phyloP scores from a whole-genome alignment of 2,888 invertebrate genomes.

The Hesperia comma region DNA sequence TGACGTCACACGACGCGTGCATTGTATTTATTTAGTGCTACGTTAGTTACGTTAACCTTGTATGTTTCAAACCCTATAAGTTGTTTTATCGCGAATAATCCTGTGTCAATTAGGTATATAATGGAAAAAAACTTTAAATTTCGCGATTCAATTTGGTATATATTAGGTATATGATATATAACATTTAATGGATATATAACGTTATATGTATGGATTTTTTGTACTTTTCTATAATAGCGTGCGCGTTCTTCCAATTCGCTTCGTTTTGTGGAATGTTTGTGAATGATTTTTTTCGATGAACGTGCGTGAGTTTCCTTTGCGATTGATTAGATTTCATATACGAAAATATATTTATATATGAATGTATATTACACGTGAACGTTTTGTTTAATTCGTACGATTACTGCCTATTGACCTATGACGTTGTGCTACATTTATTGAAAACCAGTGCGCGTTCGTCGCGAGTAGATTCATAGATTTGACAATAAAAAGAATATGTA shows the following conservation, averaged over 20 bases:
- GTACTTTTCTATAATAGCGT: constrained; percentile 32
- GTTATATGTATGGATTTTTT: constrained; percentile 26
- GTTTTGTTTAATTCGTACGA: constrained; percentile 44
- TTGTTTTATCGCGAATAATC: constrained; percentile 36
- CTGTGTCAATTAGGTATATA: constrained; percentile 29
- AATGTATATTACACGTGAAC: constrained; percentile 18
- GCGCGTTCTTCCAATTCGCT: constrained; percentile 27
- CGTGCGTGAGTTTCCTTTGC: constrained; percentile 24
- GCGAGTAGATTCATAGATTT: constrained; percentile 61
- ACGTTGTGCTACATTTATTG: constrained; percentile 44
- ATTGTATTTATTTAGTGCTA: constrained; percentile 65
- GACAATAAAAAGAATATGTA: constrained; percentile 63
- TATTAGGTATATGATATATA: constrained; percentile 27
- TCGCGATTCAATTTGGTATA: constrained; percentile 23
- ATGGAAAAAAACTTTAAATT: constrained; percentile 2
- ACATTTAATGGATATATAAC: background rate
- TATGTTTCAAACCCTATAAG: constrained; percentile 38
- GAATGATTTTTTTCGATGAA: constrained; percentile 19
- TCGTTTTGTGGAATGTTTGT: constrained; percentile 24
- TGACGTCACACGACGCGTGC: constrained; percentile 41
- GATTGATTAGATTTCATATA: constrained; percentile 4
- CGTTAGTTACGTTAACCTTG: constrained; percentile 55
- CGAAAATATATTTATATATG: constrained; percentile 12
- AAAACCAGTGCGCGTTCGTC: constrained; percentile 41
- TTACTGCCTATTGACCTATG: constrained; percentile 47